Evolutionary conservation across 37 sponge, comb jelly and placozoan genomes (phyloP).

Genomic region (Dysidea cf. avara): DNA sequence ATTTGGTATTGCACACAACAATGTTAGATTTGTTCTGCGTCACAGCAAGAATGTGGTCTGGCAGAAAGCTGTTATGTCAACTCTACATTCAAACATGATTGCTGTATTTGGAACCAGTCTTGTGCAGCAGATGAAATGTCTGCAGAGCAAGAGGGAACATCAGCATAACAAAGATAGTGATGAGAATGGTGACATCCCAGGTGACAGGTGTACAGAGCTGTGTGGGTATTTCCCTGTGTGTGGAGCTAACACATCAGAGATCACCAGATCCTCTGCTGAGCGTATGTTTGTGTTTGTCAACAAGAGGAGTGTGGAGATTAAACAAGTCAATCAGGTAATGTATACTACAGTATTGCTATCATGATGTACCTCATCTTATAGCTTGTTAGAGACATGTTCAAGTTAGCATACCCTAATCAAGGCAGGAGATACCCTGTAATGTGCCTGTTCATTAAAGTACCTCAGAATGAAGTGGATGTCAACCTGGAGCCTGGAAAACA

Average conservation of each 20-base stretch:
- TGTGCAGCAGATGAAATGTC: conserved; percentile 28
- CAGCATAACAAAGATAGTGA: neutral
- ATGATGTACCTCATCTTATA: neutral
- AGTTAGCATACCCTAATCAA: conserved; percentile 18
- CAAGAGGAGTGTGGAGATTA: conserved; percentile 48
- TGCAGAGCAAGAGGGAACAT: conserved; percentile 6
- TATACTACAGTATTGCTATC: too few species aligned
- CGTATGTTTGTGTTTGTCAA: conserved; percentile 52
- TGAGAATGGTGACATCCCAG: too few species aligned
- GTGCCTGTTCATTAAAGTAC: conserved; percentile 22
- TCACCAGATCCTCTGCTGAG: conserved; percentile 38
- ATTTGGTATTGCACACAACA: conserved; percentile 68
- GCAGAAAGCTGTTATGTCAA: conserved; percentile 54
- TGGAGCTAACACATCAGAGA: conserved; percentile 1
- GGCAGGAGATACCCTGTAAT: conserved; percentile 44
- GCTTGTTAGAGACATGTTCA: conserved; percentile 30
- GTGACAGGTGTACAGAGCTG: conserved; percentile 20
- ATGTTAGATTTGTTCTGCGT: conserved; percentile 62
- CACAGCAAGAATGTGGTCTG: conserved; percentile 67
- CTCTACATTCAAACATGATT: conserved; percentile 31
- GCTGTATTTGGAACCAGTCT: conserved; percentile 38
- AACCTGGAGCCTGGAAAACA: conserved; percentile 72
- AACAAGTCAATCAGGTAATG: conserved; percentile 46
- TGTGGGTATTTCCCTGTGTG: conserved; percentile 33
- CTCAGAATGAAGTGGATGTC: conserved; percentile 50